These are phyloP conservation scores for Hestina assimilis DNA, from an alignment of 1,140 invertebrate genomes.

Conservation along the genomic window DNA sequence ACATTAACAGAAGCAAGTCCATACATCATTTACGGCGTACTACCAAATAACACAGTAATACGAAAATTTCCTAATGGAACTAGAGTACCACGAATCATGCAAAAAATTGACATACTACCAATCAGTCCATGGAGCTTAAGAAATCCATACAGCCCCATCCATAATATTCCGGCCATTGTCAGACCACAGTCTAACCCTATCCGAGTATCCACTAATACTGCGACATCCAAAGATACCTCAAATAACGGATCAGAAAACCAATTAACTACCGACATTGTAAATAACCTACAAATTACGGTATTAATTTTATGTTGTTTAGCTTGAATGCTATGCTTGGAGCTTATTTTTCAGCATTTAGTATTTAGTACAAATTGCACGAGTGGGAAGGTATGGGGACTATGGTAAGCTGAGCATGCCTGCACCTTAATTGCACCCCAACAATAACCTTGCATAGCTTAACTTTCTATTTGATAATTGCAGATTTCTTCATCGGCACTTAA, in stretches of 20 bases:
- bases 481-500: constrained; percentile 73
- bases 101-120: constrained; percentile 78
- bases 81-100: constrained; percentile 82
- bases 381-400: constrained; percentile 31
- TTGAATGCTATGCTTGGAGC: constrained; percentile 63
- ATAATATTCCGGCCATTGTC: constrained; percentile 78
- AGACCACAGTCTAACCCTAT: constrained; percentile 77
- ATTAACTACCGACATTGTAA: constrained; percentile 78
- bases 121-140: constrained; percentile 77
- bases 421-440: constrained; percentile 44
- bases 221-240: constrained; percentile 69
- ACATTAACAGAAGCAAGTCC: constrained; percentile 83
- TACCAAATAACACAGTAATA: constrained; percentile 85
- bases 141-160: constrained; percentile 79
- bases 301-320: constrained; percentile 73
- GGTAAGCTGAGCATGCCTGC: constrained; percentile 60
- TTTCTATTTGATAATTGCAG: constrained; percentile 74
- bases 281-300: constrained; percentile 77
- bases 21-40: constrained; percentile 84
- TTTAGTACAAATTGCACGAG: constrained; percentile 31
- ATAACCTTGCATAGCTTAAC: constrained; percentile 63
- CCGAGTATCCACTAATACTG: constrained; percentile 78
- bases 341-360: constrained; percentile 40
- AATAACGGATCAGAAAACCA: constrained; percentile 73
- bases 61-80: constrained; percentile 87